Evolutionary conservation across 2,113 vertebrate genomes (phyloP), one percentile per base, ranked within the genome.

Genomic region (Hassar affinis): DNA sequence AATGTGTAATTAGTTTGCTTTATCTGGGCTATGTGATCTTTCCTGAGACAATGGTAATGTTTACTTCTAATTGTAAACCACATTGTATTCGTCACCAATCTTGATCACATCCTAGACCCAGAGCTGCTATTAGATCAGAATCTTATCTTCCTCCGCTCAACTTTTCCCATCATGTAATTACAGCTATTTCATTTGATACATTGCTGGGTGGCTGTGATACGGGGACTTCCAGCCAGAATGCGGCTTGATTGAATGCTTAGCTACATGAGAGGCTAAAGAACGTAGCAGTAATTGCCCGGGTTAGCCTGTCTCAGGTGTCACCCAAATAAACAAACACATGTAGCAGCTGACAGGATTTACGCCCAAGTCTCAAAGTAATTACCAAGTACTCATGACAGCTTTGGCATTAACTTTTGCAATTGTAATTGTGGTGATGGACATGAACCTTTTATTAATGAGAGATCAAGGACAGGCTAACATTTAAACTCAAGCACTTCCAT

Each of bases 241-340:
- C 80, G 81, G 74, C 77, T 81, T 82, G 83, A 87, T 85, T 82
- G 86, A 87, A 78, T 82, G 61, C 51, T 25, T 15, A n/a, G 66
- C 84, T 79, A 71, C 80, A 81, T 79, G 69, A 85, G 38, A 85
- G 81, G 79, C 77, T 82, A 83, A 68, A 76, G 77, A 74, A 78
- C 84, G 80, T 87, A 80, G 62, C 80, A 80, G 45, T 87, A 83
- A 87, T 87, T 85, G 82, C 81, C 59, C 49, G 51, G 57, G 49
- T 69, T 38, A 20, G 54, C 38, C 4, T 59, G 81, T 78, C 71
- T 56, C 81, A 77, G 72, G 61, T 83, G 80, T 69, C 80, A 62
- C 18, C 49, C 38, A 71, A 64, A 83, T 83, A 78, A 84, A 85
- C 81, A 71, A 54, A 47, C 62, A 61, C 25, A 18, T 85, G 83